Conservation (phyloP, 2,888 invertebrate genomes). For the Aporophyla nigra region DNA sequence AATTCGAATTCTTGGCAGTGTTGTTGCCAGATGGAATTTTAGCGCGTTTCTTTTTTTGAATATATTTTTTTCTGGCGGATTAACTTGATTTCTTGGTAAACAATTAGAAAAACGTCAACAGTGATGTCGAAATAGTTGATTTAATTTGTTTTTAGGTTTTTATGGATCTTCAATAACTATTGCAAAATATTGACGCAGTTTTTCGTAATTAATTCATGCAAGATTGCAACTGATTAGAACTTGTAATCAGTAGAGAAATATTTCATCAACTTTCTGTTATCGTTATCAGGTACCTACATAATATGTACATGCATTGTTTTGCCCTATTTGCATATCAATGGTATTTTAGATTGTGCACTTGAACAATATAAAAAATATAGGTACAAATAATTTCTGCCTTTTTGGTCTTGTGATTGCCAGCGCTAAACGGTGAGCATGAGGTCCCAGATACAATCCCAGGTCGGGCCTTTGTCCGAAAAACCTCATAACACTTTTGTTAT, state of each 20-base stretch:
- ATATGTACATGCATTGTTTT: slow-evolving; percentile 4
- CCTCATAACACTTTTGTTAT: no score
- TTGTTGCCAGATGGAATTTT: slow-evolving; percentile 59
- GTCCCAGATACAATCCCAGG: background rate
- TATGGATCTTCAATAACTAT: background rate
- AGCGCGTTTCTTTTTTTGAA: slow-evolving; percentile 18
- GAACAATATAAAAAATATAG: background rate
- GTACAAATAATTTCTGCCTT: background rate
- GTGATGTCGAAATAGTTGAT: background rate
- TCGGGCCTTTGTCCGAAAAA: no score
- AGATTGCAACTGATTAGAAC: slow-evolving; percentile 16
- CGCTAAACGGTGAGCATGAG: background rate
- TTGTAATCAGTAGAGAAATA: slow-evolving; percentile 22
- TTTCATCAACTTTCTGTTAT: slow-evolving; percentile 26
- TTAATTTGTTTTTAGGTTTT: background rate
- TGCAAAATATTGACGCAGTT: slow-evolving; percentile 2
- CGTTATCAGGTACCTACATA: slow-evolving; percentile 14
- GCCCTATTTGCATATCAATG: slow-evolving; percentile 10
- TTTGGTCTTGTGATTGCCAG: background rate
- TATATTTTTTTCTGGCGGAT: background rate
- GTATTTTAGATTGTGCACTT: background rate
- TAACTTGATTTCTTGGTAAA: background rate
- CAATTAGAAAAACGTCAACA: background rate
- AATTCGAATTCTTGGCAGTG: slow-evolving; percentile 80
- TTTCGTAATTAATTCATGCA: background rate